Base-by-base conservation (phyloP, 2,888 invertebrate genomes). In the Hedya salicella region DNA sequence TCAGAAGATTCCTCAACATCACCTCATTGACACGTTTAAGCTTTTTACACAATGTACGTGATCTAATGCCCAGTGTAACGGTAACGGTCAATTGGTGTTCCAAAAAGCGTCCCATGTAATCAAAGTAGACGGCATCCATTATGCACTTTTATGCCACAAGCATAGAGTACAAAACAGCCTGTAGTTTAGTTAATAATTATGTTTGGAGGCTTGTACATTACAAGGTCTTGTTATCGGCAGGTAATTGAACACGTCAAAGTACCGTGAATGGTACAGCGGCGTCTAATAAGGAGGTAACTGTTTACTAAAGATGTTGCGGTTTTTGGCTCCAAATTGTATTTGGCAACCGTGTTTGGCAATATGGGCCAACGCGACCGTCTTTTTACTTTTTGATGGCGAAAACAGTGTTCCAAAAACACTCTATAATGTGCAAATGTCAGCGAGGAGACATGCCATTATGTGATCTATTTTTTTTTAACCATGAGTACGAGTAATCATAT, bases 221-320 rank as follows among this genome's bases (percentile, higher is more conserved):
- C 66, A 59, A 67, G 68, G 75, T 77, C 80, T 82, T 72, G 82
- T 82, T 82, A 83, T 76, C 73, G 75, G 69, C 73, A 70, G 64
- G 79, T 82, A 82, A 81, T 82, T 83, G 82, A 75, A 76, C 71
- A 71, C 70, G 71, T 76, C 74, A 75, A 73, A 73, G 72, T 61
- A 62, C 70, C 68, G 73, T 75, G 75, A 73, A 74, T 71, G 62
- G 46, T 63, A 68, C 67, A 62, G 61, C 68, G 69, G 68, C 72
- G 68, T 69, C 70, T 80, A 80, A 81, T 78, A 76, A 73, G 72
- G 75, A 79, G 80, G 75, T 81, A 75, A 73, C 75, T 74, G 75
- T 74, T 69, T 69, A 69, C 69, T 63, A 69, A 67, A 73, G 68
- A 68, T 62, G 59, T 70, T 71, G 67, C 69, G 63, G 56, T 59